phyloP scores from a whole-genome alignment of 1,140 invertebrate species.

The Pogonognathellus flavescens region DNA sequence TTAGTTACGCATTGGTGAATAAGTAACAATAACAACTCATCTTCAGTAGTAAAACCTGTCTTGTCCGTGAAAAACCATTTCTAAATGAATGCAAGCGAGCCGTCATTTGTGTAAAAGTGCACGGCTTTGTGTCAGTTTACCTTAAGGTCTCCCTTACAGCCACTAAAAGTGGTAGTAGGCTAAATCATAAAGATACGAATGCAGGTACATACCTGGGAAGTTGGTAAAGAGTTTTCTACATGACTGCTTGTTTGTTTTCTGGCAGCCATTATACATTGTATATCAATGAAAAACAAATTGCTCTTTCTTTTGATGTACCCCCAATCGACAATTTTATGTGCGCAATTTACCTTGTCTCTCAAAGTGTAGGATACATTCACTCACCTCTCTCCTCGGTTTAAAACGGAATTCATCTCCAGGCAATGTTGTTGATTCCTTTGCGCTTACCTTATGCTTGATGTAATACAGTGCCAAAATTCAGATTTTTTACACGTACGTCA shows the following conservation, averaged over 20 bases:
- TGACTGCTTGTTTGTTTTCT: neutral
- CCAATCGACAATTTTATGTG: slow-evolving; percentile 51
- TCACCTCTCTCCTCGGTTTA: too few relatives aligned
- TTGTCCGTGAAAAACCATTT: slow-evolving; percentile 1
- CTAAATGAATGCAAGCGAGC: neutral
- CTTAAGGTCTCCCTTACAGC: neutral
- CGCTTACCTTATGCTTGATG: neutral
- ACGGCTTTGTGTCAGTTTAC: too few relatives aligned
- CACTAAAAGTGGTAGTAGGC: neutral
- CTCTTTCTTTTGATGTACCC: slow-evolving; percentile 21
- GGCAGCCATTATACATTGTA: neutral
- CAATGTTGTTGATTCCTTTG: neutral
- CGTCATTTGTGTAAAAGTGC: neutral
- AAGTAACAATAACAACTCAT: neutral
- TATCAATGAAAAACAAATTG: slow-evolving; percentile 16
- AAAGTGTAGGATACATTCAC: neutral
- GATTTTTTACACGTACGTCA: neutral
- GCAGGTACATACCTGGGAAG: neutral
- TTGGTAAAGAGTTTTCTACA: neutral
- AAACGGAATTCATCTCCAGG: slow-evolving; percentile 10
- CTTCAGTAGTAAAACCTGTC: slow-evolving; percentile 8
- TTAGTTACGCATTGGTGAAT: neutral
- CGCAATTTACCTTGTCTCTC: slow-evolving; percentile 21
- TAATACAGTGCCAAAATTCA: slow-evolving; percentile 16
- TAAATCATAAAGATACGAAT: neutral